Conservation (phyloP, 2,888 invertebrate genomes). For the Heteromyza rotundicornis region DNA sequence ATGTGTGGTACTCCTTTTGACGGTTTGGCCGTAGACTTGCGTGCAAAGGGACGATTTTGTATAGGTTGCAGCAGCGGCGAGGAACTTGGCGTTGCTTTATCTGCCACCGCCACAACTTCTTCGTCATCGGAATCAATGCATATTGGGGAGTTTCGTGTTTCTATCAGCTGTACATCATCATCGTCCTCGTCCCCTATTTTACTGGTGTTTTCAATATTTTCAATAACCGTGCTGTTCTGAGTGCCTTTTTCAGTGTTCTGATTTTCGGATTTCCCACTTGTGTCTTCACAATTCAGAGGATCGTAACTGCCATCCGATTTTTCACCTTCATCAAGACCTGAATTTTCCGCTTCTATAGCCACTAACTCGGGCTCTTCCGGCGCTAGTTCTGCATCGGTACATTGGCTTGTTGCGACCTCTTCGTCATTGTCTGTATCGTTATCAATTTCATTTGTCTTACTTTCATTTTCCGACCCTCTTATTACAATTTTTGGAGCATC, state of each 20-base stretch:
- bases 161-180: slow-evolving; percentile 44
- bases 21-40: slow-evolving; percentile 14
- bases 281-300: slow-evolving; percentile 25
- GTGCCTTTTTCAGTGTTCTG: neutral
- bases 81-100: slow-evolving; percentile 19
- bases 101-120: slow-evolving; percentile 19
- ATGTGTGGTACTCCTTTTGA: slow-evolving; percentile 13
- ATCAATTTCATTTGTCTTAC: too few species aligned
- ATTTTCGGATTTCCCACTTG: neutral
- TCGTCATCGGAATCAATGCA: slow-evolving; percentile 45
- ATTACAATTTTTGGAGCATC: too few species aligned
- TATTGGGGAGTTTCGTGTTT: slow-evolving; percentile 43
- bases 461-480: slow-evolving; percentile 15
- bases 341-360: slow-evolving; percentile 19
- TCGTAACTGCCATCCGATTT: slow-evolving; percentile 18
- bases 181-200: slow-evolving; percentile 28
- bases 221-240: neutral
- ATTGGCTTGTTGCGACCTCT: neutral
- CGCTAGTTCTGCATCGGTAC: slow-evolving; percentile 9
- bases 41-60: slow-evolving; percentile 16
- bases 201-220: neutral
- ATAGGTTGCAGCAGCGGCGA: too few species aligned
- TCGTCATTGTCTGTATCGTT: slow-evolving; percentile 20
- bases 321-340: slow-evolving; percentile 13
- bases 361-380: slow-evolving; percentile 20